phyloP scores from a whole-genome alignment of 2,113 vertebrate genomes.

The Formicarius rufipectus region DNA sequence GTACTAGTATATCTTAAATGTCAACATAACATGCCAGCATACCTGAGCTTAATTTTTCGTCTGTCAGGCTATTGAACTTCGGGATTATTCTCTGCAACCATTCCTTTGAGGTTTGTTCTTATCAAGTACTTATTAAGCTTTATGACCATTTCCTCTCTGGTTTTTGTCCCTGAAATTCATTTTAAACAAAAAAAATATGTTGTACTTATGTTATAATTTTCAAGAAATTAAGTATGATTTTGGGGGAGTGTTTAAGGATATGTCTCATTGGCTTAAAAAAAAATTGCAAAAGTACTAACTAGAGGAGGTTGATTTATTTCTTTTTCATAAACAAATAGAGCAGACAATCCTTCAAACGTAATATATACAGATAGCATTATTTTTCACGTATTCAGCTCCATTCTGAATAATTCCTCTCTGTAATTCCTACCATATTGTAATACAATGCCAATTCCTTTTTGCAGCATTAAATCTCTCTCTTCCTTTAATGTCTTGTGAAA shows the following conservation, averaged over 20 bases:
- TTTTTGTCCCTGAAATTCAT: neutral
- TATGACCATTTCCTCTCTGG: fast-evolving
- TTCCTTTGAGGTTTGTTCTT: neutral
- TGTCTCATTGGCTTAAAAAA: neutral
- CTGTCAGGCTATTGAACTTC: neutral
- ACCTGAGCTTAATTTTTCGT: neutral
- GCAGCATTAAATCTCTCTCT: neutral
- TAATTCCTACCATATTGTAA: neutral
- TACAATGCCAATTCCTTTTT: neutral
- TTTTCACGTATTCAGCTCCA: neutral
- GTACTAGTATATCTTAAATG: neutral
- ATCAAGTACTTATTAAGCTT: neutral
- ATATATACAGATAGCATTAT: neutral
- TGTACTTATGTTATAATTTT: neutral
- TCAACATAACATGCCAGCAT: neutral
- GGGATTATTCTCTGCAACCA: neutral
- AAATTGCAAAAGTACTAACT: neutral
- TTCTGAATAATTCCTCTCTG: neutral
- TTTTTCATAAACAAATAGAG: neutral
- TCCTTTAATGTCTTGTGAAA: slow-evolving; percentile 9
- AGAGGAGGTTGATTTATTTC: neutral
- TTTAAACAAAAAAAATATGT: neutral
- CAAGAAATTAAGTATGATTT: neutral
- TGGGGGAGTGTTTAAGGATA: neutral
- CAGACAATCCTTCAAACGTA: neutral